phyloP scores from a whole-genome alignment of 2,113 vertebrate genomes.

The Austrofundulus limnaeus region DNA sequence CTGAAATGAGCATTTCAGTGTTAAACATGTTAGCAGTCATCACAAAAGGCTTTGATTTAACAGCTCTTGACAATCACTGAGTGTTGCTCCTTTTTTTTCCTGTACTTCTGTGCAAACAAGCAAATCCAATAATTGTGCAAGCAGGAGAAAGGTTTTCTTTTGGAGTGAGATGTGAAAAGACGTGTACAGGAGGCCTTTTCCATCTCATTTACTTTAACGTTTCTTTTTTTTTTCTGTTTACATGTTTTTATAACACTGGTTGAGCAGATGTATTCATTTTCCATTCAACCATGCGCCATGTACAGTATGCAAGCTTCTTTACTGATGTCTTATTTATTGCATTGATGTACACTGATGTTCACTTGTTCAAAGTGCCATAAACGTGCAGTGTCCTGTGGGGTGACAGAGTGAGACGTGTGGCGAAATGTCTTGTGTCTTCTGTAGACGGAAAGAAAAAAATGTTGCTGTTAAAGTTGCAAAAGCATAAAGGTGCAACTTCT shows the following conservation, averaged over 20 bases:
- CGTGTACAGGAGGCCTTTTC: slow-evolving; percentile 23
- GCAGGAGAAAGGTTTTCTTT: neutral
- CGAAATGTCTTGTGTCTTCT: slow-evolving; percentile 12
- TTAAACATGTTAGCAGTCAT: slow-evolving; percentile 11
- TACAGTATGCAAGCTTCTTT: slow-evolving; percentile 38
- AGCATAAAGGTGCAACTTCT: neutral
- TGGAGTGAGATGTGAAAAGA: slow-evolving; percentile 29
- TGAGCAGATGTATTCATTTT: slow-evolving; percentile 48
- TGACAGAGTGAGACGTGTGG: slow-evolving; percentile 19
- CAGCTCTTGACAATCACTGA: slow-evolving; percentile 64
- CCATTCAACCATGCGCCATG: slow-evolving; percentile 35
- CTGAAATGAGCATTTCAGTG: slow-evolving; percentile 13
- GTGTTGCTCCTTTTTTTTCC: slow-evolving; percentile 28
- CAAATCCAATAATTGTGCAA: slow-evolving; percentile 19
- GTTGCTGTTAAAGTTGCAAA: slow-evolving; percentile 12
- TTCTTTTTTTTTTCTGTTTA: slow-evolving; percentile 36
- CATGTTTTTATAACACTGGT: slow-evolving; percentile 17
- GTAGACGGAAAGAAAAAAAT: slow-evolving; percentile 16
- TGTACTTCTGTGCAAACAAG: slow-evolving; percentile 24
- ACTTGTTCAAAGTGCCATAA: slow-evolving; percentile 50
- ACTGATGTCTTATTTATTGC: slow-evolving; percentile 26
- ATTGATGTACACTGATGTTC: slow-evolving; percentile 16
- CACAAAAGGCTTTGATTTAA: slow-evolving; percentile 59
- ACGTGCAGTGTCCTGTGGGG: slow-evolving; percentile 37
- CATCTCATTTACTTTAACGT: slow-evolving; percentile 17